A percentile compares a stretch with the other conserved stretches of the same genome.
These are phyloP conservation scores for Chymomyza procnemis DNA, from an alignment of 2,888 invertebrate genomes.

Conservation along the genomic window DNA sequence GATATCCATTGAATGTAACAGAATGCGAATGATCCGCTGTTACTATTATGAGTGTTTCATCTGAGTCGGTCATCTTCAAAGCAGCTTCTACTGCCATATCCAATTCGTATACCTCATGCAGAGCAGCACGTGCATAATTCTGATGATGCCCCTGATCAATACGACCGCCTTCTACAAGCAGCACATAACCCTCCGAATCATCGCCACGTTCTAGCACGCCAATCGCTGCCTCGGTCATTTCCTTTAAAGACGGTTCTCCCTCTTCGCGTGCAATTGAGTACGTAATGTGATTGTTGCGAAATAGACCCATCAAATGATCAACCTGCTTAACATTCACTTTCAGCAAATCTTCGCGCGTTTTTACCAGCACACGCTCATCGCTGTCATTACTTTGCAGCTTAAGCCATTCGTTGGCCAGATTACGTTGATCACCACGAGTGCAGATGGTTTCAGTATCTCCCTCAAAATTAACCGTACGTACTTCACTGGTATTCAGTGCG, in stretches of 20 bases:
- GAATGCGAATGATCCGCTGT: conserved; percentile 84
- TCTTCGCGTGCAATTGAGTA: conserved; percentile 80
- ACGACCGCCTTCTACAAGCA: conserved; percentile 82
- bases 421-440: conserved; percentile 80
- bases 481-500: conserved; percentile 57
- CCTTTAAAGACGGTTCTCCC: conserved; percentile 80
- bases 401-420: conserved; percentile 81
- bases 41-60: conserved; percentile 84
- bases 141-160: conserved; percentile 84
- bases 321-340: conserved; percentile 76
- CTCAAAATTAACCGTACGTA: conserved; percentile 58
- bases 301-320: conserved; percentile 80
- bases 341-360: conserved; percentile 77
- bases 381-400: conserved; percentile 57
- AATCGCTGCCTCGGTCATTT: conserved; percentile 82
- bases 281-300: conserved; percentile 81
- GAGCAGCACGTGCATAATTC: conserved; percentile 81
- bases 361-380: conserved; percentile 75
- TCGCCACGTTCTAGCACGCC: conserved; percentile 75
- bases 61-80: conserved; percentile 77
- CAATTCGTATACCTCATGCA: conserved; percentile 83
- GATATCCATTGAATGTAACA: conserved; percentile 83
- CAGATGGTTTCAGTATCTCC: conserved; percentile 77
- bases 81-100: conserved; percentile 83
- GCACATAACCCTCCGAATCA: conserved; percentile 79